A percentile compares a stretch with the other conserved stretches of the same genome.
Evolutionary conservation across 2,888 invertebrate genomes (phyloP).

Genomic region (Amblyjoppa proteus): DNA sequence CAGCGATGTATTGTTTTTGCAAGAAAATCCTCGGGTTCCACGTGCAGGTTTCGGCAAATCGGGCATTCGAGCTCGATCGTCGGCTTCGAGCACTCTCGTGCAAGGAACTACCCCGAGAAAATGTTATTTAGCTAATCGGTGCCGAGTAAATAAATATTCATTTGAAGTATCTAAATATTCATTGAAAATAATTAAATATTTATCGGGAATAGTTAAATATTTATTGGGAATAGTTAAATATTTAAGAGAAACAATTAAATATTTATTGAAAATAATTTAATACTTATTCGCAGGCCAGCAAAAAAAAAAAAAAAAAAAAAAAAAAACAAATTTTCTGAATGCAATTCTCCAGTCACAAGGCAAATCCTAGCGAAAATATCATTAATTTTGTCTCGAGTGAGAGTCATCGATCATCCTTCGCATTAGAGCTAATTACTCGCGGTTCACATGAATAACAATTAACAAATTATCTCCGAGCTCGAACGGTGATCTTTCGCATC

Average conservation of each 20-base stretch:
- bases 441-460: constrained; percentile 22
- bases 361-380: constrained; percentile 22
- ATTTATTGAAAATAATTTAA: too few species aligned
- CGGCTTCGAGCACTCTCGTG: neutral
- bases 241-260: too few species aligned
- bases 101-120: neutral
- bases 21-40: constrained; percentile 38
- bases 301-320: too few species aligned
- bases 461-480: constrained; percentile 25
- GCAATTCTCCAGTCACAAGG: constrained; percentile 1
- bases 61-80: constrained; percentile 4
- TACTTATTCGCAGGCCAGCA: too few species aligned
- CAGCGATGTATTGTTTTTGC: constrained; percentile 58
- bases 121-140: neutral
- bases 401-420: constrained; percentile 38
- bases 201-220: too few species aligned
- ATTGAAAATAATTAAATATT: too few species aligned
- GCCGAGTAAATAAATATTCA: neutral
- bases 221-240: too few species aligned
- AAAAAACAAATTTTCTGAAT: too few species aligned
- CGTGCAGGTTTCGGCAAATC: constrained; percentile 31
- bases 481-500: constrained; percentile 1
- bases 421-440: constrained; percentile 25
- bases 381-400: constrained; percentile 33
- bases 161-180: too few species aligned